Evolutionary conservation across 2,113 vertebrate genomes (phyloP).

Genomic region (Circaetus cinerascens): DNA sequence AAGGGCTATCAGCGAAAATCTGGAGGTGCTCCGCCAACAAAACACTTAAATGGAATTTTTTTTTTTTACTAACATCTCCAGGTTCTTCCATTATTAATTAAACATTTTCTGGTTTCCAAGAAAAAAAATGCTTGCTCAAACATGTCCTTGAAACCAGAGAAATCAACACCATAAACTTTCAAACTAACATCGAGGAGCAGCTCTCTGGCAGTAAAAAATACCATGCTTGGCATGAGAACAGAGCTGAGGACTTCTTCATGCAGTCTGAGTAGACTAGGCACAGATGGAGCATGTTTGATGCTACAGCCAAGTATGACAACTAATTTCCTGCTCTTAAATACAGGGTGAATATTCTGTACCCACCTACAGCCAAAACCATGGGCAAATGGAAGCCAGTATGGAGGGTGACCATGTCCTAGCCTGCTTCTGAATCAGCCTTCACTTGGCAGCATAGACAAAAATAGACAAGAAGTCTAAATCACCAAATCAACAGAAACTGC

Average conservation of each 20-base stretch:
- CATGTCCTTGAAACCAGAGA: neutral
- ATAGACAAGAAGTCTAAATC: neutral
- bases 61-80: neutral
- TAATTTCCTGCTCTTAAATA: neutral
- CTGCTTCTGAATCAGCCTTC: neutral
- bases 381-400: neutral
- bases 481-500: neutral
- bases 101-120: neutral
- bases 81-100: neutral
- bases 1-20: neutral
- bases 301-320: neutral
- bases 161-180: neutral
- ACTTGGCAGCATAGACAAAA: neutral
- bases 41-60: neutral
- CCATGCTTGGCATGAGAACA: rapidly evolving
- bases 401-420: neutral
- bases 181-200: neutral
- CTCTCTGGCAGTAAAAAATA: neutral
- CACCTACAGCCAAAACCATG: neutral
- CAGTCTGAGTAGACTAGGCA: neutral
- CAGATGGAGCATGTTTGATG: rapidly evolving
- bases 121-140: neutral
- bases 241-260: neutral
- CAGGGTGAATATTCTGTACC: neutral
- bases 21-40: neutral